A percentile compares a stretch with the other conserved stretches of the same genome.
These are phyloP conservation scores for Cenopis cana DNA, from an alignment of 2,888 invertebrate genomes.

Conservation along the genomic window DNA sequence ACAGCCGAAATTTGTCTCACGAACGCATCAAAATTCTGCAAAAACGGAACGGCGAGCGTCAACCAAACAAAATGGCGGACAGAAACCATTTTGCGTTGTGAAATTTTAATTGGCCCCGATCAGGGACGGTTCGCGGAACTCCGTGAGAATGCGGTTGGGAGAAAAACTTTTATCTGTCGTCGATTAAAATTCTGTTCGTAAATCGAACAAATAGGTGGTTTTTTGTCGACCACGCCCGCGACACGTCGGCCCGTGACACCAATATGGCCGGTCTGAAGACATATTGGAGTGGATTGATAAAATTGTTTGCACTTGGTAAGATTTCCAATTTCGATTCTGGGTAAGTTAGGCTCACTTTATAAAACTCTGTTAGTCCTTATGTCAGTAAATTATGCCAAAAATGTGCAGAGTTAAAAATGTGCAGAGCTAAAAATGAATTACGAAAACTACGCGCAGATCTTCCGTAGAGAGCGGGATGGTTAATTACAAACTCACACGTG, in stretches of 20 bases:
- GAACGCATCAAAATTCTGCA: slow-evolving; percentile 41
- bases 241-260: slow-evolving; percentile 56
- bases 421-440: no score
- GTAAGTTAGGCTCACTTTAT: background rate
- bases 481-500: no score
- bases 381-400: no score
- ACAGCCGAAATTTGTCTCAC: slow-evolving; percentile 32
- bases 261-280: slow-evolving; percentile 53
- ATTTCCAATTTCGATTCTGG: background rate
- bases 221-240: slow-evolving; percentile 71
- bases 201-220: slow-evolving; percentile 73
- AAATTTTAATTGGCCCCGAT: slow-evolving; percentile 81
- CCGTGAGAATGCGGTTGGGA: slow-evolving; percentile 55
- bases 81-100: slow-evolving; percentile 76
- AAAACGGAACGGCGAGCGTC: slow-evolving; percentile 55
- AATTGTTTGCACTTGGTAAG: slow-evolving; percentile 12
- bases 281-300: slow-evolving; percentile 9
- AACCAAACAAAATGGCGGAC: slow-evolving; percentile 71
- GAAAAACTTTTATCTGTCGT: slow-evolving; percentile 66
- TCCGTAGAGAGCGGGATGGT: no score
- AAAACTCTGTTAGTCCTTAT: no score
- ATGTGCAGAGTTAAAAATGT: no score
- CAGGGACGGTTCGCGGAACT: slow-evolving; percentile 59
- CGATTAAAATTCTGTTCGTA: slow-evolving; percentile 70
- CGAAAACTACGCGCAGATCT: no score